Evolutionary conservation across 2,113 vertebrate species (phyloP), one percentile per base, ranked within the genome.

Genomic region (Cathartes aura): DNA sequence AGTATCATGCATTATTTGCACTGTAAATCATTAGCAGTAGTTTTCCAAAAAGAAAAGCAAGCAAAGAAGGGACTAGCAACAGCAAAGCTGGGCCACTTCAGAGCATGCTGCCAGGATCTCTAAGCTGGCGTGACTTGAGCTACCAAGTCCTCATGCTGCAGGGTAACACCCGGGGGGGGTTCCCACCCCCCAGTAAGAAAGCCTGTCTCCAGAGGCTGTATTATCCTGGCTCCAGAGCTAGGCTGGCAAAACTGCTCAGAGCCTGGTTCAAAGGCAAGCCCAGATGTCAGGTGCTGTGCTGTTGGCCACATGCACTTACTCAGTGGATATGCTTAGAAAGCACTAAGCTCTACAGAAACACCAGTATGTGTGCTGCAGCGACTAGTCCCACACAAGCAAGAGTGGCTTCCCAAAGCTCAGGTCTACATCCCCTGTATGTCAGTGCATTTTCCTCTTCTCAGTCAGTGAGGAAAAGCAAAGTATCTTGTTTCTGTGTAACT

Each of bases 401-500:
- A 68, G 36, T 5, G 20, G 53, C 53, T 91, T 82, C 62, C 81
- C 73, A 73, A 70, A 82, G 71, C 88, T 84, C 88, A 73, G 78
- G 70, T 30, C 73, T 72, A 43, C 23, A 27, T 24, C 43, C 32
- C 48, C 45, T 8, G 30, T 30, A 70, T 0, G 0, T 79, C 87
- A 84, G 34, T 30, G 70, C 70, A 52, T 70, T 76, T 63, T 62
- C 55, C 45, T 93, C 45, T 64, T 36, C 56, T 82, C 73, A 47
- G 70, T 30, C 73, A 79, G 70, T 1, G 48, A 26, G 20, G 78
- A 72, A 91, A 88, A 71, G 67, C 38, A 15, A 88, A 82, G 93
- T 79, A 91, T 97, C 95, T 50, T 90, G 73, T 95, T 97, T 91
- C 96, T 78, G 52, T 82, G 94, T 87, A 96, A 97, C 58, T 82